Evolutionary conservation across 1,140 invertebrate species (phyloP).

Genomic region (Meloidogyne hapla): DNA sequence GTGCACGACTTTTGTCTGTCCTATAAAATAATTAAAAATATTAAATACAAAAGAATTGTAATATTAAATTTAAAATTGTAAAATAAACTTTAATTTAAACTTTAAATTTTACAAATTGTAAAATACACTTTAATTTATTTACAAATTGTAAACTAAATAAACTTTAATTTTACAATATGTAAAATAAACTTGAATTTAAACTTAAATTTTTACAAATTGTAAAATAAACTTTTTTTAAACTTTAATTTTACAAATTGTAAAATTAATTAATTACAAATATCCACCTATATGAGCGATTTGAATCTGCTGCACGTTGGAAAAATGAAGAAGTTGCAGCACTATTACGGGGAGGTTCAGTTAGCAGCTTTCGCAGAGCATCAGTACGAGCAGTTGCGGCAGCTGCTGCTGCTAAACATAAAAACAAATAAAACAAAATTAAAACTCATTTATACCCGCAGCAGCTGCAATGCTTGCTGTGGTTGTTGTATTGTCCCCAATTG

Average conservation of each 20-base stretch:
- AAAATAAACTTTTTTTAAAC: not conserved
- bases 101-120: too few species aligned
- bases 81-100: too few species aligned
- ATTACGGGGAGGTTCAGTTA: conserved; percentile 26
- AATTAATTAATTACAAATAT: not conserved
- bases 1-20: conserved; percentile 36
- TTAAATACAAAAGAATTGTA: too few species aligned
- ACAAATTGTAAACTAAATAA: too few species aligned
- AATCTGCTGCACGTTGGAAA: conserved; percentile 36
- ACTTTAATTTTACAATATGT: not conserved
- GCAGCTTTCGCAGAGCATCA: conserved; percentile 46
- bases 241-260: not conserved
- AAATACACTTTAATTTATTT: too few species aligned
- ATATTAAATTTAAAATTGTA: too few species aligned
- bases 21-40: not conserved
- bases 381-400: conserved; percentile 25
- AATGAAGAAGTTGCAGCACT: not conserved
- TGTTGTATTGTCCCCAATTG: conserved; percentile 10
- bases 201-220: too few species aligned
- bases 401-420: not conserved
- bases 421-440: not conserved
- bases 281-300: conserved; percentile 30
- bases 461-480: not conserved
- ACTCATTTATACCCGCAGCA: not conserved
- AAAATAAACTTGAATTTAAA: too few species aligned